Percentiles rank a stretch among this genome's conserved stretches.
These are phyloP conservation scores for Dermochelys coriacea DNA, from an alignment of 2,797 vertebrate genomes.

Conservation along the genomic window DNA sequence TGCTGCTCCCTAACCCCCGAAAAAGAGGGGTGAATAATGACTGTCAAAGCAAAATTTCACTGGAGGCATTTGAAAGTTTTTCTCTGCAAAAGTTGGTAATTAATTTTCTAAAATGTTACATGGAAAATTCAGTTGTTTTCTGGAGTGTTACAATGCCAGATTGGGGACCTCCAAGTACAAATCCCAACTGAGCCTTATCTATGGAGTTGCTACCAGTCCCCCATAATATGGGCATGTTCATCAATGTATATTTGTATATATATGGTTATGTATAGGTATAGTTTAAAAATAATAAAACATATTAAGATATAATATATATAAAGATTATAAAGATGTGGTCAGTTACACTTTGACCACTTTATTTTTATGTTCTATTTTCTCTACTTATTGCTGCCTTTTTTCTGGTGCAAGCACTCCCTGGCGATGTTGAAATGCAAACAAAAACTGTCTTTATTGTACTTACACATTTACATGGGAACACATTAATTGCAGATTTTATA, in stretches of 20 bases:
- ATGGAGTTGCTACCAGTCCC: neutral
- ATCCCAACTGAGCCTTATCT: neutral
- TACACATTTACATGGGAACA: neutral
- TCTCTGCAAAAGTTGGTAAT: no score
- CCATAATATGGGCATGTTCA: neutral
- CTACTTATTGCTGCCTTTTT: neutral
- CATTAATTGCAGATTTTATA: no score
- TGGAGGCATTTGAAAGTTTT: no score
- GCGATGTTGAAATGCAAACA: no score
- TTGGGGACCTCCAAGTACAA: neutral
- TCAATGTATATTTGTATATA: neutral
- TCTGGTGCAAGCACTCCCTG: neutral
- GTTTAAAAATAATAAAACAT: neutral
- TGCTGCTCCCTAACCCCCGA: no score
- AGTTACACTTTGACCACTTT: neutral
- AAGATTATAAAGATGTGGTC: neutral
- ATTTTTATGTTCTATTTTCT: neutral
- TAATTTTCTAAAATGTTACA: no score
- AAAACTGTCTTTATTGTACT: neutral
- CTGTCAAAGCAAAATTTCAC: no score
- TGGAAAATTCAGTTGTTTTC: no score
- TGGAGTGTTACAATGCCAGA: no score
- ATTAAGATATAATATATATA: no score
- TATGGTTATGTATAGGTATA: neutral
- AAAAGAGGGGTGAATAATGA: no score